phyloP scores from a whole-genome alignment of 2,888 invertebrate species.

The Tipula lateralis region DNA sequence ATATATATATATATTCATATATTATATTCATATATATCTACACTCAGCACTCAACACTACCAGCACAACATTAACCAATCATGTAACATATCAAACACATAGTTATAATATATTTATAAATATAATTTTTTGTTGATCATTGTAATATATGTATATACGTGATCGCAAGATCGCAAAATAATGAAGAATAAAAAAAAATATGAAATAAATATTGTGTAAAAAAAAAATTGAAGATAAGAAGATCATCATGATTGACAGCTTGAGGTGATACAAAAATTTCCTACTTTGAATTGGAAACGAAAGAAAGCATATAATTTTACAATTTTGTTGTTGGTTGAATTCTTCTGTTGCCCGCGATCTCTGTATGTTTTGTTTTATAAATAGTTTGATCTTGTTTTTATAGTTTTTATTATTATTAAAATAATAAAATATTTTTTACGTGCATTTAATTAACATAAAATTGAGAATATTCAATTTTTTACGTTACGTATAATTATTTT shows the following conservation, averaged over 20 bases:
- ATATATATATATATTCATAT: no score
- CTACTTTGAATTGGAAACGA: conserved; percentile 1
- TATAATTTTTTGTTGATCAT: not conserved
- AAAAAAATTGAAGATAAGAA: not conserved
- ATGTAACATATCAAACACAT: not conserved
- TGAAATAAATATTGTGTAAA: not conserved
- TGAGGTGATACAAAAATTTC: conserved; percentile 1
- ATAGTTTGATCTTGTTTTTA: not conserved
- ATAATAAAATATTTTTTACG: not conserved
- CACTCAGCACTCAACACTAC: no score
- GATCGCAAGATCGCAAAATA: not conserved
- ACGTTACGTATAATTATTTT: not conserved
- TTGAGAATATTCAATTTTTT: not conserved
- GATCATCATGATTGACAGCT: conserved; percentile 24
- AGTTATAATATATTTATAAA: not conserved
- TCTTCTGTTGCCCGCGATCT: not conserved
- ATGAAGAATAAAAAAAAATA: not conserved
- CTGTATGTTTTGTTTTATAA: not conserved
- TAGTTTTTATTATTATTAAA: not conserved
- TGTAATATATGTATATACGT: not conserved
- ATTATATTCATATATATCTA: no score
- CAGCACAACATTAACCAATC: not conserved
- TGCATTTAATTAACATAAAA: not conserved
- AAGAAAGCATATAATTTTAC: not conserved
- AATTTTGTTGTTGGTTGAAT: not conserved